A percentile compares a stretch with the other conserved stretches of the same genome.
Conservation (phyloP, 2,888 invertebrate genomes). For the Seira sanloemensis region DNA sequence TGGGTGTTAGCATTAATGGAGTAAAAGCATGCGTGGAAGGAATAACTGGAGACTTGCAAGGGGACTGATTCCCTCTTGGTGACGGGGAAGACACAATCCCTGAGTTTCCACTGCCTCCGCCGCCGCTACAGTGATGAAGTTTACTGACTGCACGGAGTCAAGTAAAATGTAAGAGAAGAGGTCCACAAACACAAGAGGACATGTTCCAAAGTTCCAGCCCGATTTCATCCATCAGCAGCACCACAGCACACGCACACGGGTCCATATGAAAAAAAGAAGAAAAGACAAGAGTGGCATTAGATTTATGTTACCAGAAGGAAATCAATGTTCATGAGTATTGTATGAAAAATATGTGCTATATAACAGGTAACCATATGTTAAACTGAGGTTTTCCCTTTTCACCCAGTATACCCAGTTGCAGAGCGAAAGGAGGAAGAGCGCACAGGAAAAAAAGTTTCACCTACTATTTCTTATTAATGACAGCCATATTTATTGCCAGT, state of each 20-base stretch:
- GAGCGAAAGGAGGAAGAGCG: not conserved
- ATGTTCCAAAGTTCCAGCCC: not conserved
- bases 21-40: conserved; percentile 73
- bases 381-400: not conserved
- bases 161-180: not conserved
- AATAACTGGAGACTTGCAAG: conserved; percentile 74
- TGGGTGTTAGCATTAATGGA: conserved; percentile 74
- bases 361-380: conserved; percentile 8
- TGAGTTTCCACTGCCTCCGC: conserved; percentile 48
- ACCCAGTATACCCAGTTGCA: too few species aligned
- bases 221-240: too few species aligned
- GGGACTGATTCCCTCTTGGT: conserved; percentile 72
- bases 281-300: conserved; percentile 18
- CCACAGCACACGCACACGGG: not conserved
- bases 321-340: not conserved
- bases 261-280: conserved; percentile 29
- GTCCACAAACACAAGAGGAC: too few species aligned
- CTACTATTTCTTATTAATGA: conserved; percentile 43
- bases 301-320: conserved; percentile 24
- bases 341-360: conserved; percentile 13
- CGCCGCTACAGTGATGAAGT: conserved; percentile 71
- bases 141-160: conserved; percentile 67
- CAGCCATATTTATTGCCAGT: conserved; percentile 53
- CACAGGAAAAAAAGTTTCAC: conserved; percentile 7
- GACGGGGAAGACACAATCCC: conserved; percentile 70